Evolutionary conservation across 1,140 invertebrate genomes (phyloP).

Genomic region (Paralvinella palmiformis): DNA sequence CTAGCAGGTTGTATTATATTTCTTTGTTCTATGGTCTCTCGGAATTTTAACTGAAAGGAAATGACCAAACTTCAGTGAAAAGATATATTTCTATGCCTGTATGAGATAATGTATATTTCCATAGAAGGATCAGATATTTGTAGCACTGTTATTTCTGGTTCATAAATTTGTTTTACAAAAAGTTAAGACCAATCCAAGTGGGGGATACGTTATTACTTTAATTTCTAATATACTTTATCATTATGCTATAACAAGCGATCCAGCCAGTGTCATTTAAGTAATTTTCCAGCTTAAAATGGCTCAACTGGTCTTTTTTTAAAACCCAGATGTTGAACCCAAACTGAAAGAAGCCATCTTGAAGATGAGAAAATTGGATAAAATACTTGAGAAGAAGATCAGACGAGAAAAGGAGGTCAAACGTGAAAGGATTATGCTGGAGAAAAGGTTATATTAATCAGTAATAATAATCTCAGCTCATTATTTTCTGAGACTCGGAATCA

Average conservation of each 20-base stretch:
- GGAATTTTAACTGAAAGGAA: too few species aligned
- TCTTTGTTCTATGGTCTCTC: too few species aligned
- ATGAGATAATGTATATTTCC: too few species aligned
- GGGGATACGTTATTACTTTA: constrained; percentile 6
- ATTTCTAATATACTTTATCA: neutral
- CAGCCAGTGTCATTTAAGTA: neutral
- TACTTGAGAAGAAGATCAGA: constrained; percentile 39
- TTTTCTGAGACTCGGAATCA: too few species aligned
- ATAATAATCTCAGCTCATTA: too few species aligned
- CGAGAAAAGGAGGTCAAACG: constrained; percentile 44
- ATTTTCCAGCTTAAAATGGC: constrained; percentile 12
- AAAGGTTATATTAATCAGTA: too few species aligned
- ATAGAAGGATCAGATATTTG: too few species aligned
- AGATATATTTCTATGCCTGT: too few species aligned
- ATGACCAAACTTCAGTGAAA: too few species aligned
- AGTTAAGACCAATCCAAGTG: constrained; percentile 25
- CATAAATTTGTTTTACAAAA: too few species aligned
- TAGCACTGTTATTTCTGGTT: too few species aligned
- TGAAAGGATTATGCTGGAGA: constrained; percentile 43
- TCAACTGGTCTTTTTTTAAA: constrained; percentile 24
- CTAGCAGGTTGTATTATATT: too few species aligned
- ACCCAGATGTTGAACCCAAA: constrained; percentile 39
- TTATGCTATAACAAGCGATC: neutral
- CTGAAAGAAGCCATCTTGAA: constrained; percentile 40
- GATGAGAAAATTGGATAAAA: constrained; percentile 47